Evolutionary conservation across 2,797 vertebrate species (phyloP), one percentile per base, ranked within the genome.

Genomic region (Oceanodroma leucorhoa): DNA sequence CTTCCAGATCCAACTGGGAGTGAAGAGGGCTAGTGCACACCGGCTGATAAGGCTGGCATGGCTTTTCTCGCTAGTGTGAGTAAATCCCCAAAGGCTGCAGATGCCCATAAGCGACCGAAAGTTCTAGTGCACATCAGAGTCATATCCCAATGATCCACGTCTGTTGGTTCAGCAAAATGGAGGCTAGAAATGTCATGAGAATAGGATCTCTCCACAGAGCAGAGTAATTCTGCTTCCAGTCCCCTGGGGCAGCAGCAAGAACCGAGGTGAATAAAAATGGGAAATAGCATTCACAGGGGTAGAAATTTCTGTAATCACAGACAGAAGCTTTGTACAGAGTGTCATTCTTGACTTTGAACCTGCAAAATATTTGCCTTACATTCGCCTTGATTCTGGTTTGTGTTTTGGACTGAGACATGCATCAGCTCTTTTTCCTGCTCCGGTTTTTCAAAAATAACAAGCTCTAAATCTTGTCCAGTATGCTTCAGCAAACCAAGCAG

Each of bases 151-250:
- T 58, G 61, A 86, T 61, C 67, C 41, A 24, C 3, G 0, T 58
- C 67, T 80, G 29, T 83, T 83, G 65, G 72, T 89, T 91, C 84
- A 92, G 79, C 58, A 88, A 86, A 97, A 66, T 36, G 40, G 46
- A 61, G 46, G n/a, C 82, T 83, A 61, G 83, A 79, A 90, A 54
- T 51, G 36, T 72, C 71, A 55, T 41, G 88, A 89, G 80, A 90
- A 79, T 15, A 79, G 38, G 73, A 75, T 81, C 41, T 83, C 54
- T 69, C 60, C 22, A 36, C 38, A 91, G 67, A 89, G 48, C 38
- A n/a, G 84, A 0, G 0, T 71, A 81, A 90, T 91, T 89, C 82
- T 91, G 55, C 50, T 86, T 86, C 62, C 23, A 79, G 12, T 77
- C 50, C 61, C 90, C 67, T 69, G 54, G 50, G 76, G 50, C 61